Base-by-base conservation (phyloP, 2,888 invertebrate species). In the Dasysyrphus tricinctus region DNA sequence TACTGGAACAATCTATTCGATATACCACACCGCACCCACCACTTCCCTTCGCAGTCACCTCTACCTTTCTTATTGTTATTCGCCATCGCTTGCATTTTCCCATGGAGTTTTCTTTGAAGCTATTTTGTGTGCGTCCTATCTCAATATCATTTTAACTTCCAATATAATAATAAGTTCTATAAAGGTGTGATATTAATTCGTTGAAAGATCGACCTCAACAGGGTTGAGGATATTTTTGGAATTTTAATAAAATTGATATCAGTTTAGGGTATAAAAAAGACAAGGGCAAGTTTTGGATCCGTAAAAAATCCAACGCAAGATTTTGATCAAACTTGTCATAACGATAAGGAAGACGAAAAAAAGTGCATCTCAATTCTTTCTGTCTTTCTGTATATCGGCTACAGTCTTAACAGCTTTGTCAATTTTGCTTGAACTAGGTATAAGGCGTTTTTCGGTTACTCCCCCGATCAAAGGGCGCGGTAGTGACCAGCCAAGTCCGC, bases 101-200 rank as follows among this genome's bases (percentile, higher is more conserved):
- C 29, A 74, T 67, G 42, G 42, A 59, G n/a, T 59, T 80, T 59
- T 19, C 42, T 73, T 72, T 14, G 0, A 49, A 29, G 19, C 42
- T 16, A 37, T 16, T n/a, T n/a, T 32, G 34, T 32, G 16, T 37
- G 37, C 19, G 11, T 57, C 19, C 0, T 34, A 11, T 5, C 4
- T 0, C 16, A 16, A 16, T 59, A 39, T 37, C 39, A 32, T 34
- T 37, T 32, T 29, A 51, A 12, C 19, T 49, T 19, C 4, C 9
- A 51, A 24, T 51, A 11, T 19, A 11, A 11, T 19, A 11, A 42
- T 42, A 42, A 7, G 11, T 42, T 42, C 42, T 42, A 7, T 8
- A 16, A 44, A n/a, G 44, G 44, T 44, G n/a, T 16, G n/a, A 7
- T 16, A 16, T 16, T n/a, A 3, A n/a, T 44, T 44, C 8, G 47